phyloP scores from a whole-genome alignment of 2,113 vertebrate species.

The Penelope pileata region DNA sequence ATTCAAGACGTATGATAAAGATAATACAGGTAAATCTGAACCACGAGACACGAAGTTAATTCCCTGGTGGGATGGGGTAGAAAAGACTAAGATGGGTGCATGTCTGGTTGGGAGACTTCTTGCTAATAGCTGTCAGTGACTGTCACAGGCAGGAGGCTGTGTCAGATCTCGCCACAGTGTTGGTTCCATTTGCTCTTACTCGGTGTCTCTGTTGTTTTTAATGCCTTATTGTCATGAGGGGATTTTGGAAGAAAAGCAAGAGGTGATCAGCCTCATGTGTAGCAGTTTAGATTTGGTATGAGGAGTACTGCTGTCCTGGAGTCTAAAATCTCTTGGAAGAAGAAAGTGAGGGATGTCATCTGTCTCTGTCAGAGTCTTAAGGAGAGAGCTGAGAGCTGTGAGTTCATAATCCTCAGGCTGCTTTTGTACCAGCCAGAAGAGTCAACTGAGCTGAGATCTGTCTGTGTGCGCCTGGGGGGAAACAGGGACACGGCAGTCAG shows the following conservation, averaged over 20 bases:
- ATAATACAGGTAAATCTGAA: slow-evolving; percentile 67
- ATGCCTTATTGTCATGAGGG: neutral
- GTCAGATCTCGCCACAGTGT: too few relatives aligned
- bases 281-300: neutral
- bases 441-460: neutral
- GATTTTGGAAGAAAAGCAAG: neutral
- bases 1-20: slow-evolving; percentile 70
- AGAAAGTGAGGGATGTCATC: accelerated
- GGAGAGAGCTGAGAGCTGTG: neutral
- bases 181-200: neutral
- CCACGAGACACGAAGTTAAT: accelerated
- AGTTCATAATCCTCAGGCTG: neutral
- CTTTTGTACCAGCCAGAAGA: neutral
- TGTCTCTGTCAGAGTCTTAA: neutral
- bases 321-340: neutral
- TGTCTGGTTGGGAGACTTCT: neutral
- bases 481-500: neutral
- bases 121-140: accelerated
- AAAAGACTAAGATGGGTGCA: accelerated
- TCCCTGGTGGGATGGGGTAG: too few relatives aligned
- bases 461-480: neutral
- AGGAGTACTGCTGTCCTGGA: neutral
- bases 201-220: neutral
- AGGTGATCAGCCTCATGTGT: neutral
- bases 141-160: neutral